Evolutionary conservation across 2,888 invertebrate species (phyloP), one percentile per base, ranked within the genome.

Genomic region (Microdon myrmicae): DNA sequence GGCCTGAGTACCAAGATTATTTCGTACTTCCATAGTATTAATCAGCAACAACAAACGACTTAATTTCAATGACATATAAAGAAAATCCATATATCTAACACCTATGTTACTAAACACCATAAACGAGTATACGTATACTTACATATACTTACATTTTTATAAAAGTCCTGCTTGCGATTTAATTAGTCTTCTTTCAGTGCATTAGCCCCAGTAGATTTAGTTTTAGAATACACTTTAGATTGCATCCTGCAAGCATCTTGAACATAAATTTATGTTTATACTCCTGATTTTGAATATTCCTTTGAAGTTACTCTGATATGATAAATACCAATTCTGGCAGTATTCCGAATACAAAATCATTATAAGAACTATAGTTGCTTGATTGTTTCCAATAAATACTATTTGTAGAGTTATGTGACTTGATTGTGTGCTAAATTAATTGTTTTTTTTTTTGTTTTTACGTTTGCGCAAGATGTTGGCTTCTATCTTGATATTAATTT

Each of bases 71-170:
- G 25, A n/a, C n/a, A 12, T 20, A 34, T 22, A 19, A 25, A 41
- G 26, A 44, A 22, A 14, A 8, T 31, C 25, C 44, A 25, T 14
- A 35, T 17, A 53, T 34, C 67, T 67, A 67, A 71, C 68, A 68
- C 43, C 73, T 70, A 73, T 74, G 73, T 74, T 72, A 72, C 74
- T 70, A 72, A 74, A 74, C 67, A 70, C 67, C 72, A 26, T 68
- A 54, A 20, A 38, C 70, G 67, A 60, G 67, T 59, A 54, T 12
- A 53, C 17, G 59, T 47, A 54, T 61, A 12, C 16, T 26, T 9
- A 22, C 6, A 55, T 32, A 14, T 35, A 25, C 17, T 41, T 45
- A 32, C 29, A 38, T n/a, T 28, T 31, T 49, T 29, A 5, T 38
- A 48, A 53, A 38, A 37, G 56, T 49, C 56, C 61, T 64, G 64